These are phyloP conservation scores for Conops quadrifasciatus DNA, from an alignment of 2,888 invertebrate genomes.

Conservation along the genomic window DNA sequence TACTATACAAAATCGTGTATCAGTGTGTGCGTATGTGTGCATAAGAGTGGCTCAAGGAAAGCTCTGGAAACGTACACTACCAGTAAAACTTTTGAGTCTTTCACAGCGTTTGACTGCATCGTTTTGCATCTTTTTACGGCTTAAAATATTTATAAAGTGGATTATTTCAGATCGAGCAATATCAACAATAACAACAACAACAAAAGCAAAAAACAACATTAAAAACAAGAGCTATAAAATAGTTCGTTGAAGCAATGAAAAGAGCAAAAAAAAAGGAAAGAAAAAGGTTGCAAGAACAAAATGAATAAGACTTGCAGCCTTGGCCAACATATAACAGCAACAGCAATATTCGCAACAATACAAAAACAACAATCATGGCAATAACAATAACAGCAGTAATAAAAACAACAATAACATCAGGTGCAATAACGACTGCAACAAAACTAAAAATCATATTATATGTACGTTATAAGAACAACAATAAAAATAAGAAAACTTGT, in stretches of 20 bases:
- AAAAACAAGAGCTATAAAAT: not conserved
- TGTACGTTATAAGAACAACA: not conserved
- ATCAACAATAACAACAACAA: not conserved
- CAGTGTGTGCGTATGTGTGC: not conserved
- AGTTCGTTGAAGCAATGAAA: not conserved
- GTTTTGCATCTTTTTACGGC: not conserved
- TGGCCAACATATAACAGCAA: not conserved
- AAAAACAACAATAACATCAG: too few relatives aligned
- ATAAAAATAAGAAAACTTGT: not conserved
- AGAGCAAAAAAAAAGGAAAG: not conserved
- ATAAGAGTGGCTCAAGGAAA: not conserved
- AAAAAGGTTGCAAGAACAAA: not conserved
- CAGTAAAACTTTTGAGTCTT: not conserved
- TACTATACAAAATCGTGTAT: not conserved
- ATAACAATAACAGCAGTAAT: too few relatives aligned
- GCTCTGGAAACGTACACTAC: not conserved
- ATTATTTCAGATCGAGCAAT: not conserved
- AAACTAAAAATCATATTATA: too few relatives aligned
- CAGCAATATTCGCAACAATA: not conserved
- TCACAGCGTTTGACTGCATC: not conserved
- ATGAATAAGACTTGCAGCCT: too few relatives aligned
- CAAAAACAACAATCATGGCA: not conserved
- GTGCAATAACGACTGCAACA: too few relatives aligned
- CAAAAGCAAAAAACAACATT: not conserved
- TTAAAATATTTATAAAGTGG: constrained; percentile 6